These are phyloP conservation scores for Hylaeus anthracinus DNA, from an alignment of 1,140 invertebrate genomes.

Conservation along the genomic window DNA sequence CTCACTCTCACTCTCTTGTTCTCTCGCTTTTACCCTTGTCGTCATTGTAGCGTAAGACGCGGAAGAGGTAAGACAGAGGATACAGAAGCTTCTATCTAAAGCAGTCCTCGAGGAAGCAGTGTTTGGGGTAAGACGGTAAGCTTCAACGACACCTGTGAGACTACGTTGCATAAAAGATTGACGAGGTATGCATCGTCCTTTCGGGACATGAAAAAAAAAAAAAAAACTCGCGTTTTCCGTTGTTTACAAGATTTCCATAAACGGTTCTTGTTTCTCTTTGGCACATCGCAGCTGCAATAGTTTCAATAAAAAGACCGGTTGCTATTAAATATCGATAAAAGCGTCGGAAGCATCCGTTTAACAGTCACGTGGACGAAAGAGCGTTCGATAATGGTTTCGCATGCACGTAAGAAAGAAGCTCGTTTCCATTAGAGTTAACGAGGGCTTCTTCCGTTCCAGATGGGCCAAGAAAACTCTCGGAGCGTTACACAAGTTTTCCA, in stretches of 20 bases:
- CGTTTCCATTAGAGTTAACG: slow-evolving; percentile 24
- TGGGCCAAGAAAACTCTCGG: background rate
- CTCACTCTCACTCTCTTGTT: too few species aligned
- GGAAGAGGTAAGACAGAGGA: background rate
- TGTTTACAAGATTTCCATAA: background rate
- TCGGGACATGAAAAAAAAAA: background rate
- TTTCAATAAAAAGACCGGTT: too few species aligned
- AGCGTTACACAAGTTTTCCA: background rate
- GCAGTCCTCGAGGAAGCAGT: background rate
- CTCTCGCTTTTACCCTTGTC: background rate
- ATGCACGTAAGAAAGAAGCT: slow-evolving; percentile 1
- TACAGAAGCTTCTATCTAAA: background rate
- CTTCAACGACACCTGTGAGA: background rate
- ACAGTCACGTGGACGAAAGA: background rate
- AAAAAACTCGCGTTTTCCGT: background rate
- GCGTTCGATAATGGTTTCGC: slow-evolving; percentile 20
- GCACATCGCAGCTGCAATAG: too few species aligned
- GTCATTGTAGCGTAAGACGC: background rate
- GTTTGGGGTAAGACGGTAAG: background rate
- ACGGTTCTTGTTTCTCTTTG: too few species aligned
- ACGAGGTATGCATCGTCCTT: background rate
- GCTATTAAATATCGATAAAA: too few species aligned
- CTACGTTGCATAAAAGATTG: background rate
- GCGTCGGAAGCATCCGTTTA: too few species aligned
- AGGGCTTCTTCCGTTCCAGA: background rate